Evolutionary conservation across 2,797 vertebrate species (phyloP).

Genomic region (Tenualosa ilisha): DNA sequence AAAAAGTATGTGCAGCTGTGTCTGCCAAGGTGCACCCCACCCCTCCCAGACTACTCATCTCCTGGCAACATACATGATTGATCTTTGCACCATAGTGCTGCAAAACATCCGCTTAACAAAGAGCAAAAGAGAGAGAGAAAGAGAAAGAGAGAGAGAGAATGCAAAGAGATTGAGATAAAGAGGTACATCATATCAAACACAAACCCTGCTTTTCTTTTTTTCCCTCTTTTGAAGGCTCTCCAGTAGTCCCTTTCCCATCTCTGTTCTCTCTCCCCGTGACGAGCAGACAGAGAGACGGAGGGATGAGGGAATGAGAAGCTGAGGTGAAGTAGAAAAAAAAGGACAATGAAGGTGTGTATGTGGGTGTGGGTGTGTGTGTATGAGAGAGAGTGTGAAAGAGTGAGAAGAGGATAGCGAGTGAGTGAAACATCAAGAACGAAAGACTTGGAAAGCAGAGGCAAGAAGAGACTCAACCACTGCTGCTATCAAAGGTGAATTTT

Average conservation of each 20-base stretch:
- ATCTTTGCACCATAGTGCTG: not conserved
- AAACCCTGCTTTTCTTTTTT: constrained; percentile 37
- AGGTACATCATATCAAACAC: not conserved
- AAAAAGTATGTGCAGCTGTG: not conserved
- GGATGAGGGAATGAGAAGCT: constrained; percentile 72
- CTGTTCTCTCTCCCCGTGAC: constrained; percentile 77
- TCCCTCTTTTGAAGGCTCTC: constrained; percentile 69
- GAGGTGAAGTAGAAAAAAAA: constrained; percentile 50
- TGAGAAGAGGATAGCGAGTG: constrained; percentile 42
- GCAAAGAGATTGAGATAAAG: constrained; percentile 32
- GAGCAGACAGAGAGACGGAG: constrained; percentile 74
- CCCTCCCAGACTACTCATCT: not conserved
- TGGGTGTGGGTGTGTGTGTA: not conserved
- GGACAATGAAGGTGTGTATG: not conserved
- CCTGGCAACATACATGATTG: not conserved
- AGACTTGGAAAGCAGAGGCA: constrained; percentile 48
- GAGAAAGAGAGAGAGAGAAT: not conserved
- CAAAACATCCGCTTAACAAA: not conserved
- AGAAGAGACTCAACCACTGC: constrained; percentile 65
- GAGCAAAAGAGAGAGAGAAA: not conserved
- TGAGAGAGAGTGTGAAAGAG: constrained; percentile 31
- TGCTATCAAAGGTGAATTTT: constrained; percentile 63
- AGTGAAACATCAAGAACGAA: constrained; percentile 31
- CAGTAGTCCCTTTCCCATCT: constrained; percentile 76
- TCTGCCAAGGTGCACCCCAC: not conserved